Conservation (phyloP, 2,888 invertebrate genomes). For the Atherix ibis region DNA sequence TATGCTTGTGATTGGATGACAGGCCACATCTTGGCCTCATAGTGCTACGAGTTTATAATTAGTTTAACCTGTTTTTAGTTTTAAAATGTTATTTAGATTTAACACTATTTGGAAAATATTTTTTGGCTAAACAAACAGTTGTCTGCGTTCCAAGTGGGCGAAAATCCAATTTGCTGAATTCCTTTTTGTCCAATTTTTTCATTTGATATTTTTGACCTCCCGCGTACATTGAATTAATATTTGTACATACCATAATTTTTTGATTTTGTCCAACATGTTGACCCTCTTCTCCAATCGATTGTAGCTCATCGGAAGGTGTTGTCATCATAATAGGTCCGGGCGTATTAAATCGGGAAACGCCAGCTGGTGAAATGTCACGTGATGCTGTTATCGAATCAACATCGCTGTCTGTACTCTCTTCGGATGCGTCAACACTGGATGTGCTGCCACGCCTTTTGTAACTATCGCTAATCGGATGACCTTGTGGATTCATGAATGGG, state of each 20-base stretch:
- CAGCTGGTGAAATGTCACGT: constrained; percentile 20
- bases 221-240: background rate
- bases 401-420: constrained; percentile 33
- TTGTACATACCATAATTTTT: constrained; percentile 9
- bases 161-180: too few relatives aligned
- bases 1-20: too few relatives aligned
- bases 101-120: too few relatives aligned
- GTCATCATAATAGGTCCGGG: too few relatives aligned
- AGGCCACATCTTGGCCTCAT: too few relatives aligned
- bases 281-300: constrained; percentile 9
- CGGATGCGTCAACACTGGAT: constrained; percentile 31
- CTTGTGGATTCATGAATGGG: constrained; percentile 12
- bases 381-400: constrained; percentile 20
- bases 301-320: constrained; percentile 7
- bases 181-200: too few relatives aligned
- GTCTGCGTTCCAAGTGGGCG: too few relatives aligned
- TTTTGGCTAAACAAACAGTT: too few relatives aligned
- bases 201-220: too few relatives aligned
- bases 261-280: constrained; percentile 10
- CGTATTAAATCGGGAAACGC: constrained; percentile 13
- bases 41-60: too few relatives aligned
- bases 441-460: constrained; percentile 28
- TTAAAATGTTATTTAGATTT: too few relatives aligned
- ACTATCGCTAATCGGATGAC: constrained; percentile 14
- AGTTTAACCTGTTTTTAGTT: too few relatives aligned